Base-by-base conservation (phyloP, 2,888 invertebrate genomes). In the Sericinus montela region DNA sequence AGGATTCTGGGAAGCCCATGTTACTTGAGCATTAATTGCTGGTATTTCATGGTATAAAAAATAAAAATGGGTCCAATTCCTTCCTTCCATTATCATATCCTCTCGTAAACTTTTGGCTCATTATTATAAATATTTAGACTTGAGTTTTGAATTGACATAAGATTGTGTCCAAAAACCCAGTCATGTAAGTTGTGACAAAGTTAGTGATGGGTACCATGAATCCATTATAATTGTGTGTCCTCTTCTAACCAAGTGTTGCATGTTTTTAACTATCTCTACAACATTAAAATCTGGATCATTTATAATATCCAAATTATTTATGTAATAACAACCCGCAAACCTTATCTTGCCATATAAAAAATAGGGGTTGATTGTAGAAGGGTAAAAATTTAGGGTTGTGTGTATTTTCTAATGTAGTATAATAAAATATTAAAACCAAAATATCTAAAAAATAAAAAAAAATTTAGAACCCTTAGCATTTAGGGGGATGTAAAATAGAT, bases 271-370 rank as follows among this genome's bases (percentile, higher is more conserved):
- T 46, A 81, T 80, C 15, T 80, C 79, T 29, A 75, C 70, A 1
- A 75, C 63, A 13, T 67, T 63, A 54, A 79, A 79, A 58, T 75
- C 78, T n/a, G 72, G 68, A 55, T 84, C 81, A 10, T 76, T 79
- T 37, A 87, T 79, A 16, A 89, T 74, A 59, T 88, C 84, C 37
- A 89, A 56, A 58, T 87, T 88, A 45, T 74, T 77, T 0, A 87
- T 59, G 57, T 87, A 88, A 59, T 88, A 87, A n/a, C n/a, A n/a
- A n/a, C n/a, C n/a, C n/a, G n/a, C n/a, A n/a, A n/a, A n/a, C n/a
- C n/a, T n/a, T n/a, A n/a, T n/a, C n/a, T n/a, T n/a, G n/a, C n/a
- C n/a, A n/a, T n/a, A n/a, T n/a, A n/a, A n/a, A n/a, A n/a, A n/a
- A n/a, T n/a, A n/a, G n/a, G n/a, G n/a, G n/a, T n/a, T n/a, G n/a